Base-by-base conservation (phyloP, 2,797 vertebrate genomes). In the Sarcophilus harrisii region DNA sequence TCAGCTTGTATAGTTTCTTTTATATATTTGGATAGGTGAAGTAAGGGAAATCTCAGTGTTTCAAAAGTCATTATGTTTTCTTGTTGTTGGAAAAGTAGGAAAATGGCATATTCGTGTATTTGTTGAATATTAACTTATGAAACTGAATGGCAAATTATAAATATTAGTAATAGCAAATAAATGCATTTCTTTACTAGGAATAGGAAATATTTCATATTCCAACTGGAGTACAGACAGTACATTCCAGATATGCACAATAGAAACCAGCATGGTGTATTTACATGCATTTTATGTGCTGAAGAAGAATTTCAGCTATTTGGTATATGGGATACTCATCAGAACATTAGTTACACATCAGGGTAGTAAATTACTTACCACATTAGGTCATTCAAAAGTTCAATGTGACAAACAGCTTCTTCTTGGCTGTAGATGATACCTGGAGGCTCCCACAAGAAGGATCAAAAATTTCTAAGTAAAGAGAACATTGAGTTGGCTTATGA, bases 371-470 rank as follows among this genome's bases (percentile, higher is more conserved):
- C 57, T 92, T 95, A 66, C 93, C 58, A 81, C 24, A 90, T 90
- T n/a, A 16, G 30, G 32, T 94, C 28, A 90, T 10, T 92, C 92
- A 91, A 73, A 66, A 57, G 38, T 95, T 89, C 55, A 92, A 49
- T 95, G 92, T 92, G 52, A 92, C 54, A 94, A 90, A 90, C 55
- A 91, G 30, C 45, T 92, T 94, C 32, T 94, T 97, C 92, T 55
- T 93, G 90, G 62, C 58, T 58, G 49, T 90, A 13, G 73, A n/a
- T 52, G 73, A 59, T 49, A 94, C 52, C 27, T 92, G 21, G 58
- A 94, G 6, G 58, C 60, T 45, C 49, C 45, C 62, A 8, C 57
- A 32, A 0, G 59, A 93, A 94, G 90, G 54, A 93, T 2, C 60
- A 32, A 94, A 95, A 96, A 92, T 92, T 57, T 24, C 58, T 62